Evolutionary conservation across 2,888 invertebrate species (phyloP), one percentile per base, ranked within the genome.

Genomic region (Cabera pusaria): DNA sequence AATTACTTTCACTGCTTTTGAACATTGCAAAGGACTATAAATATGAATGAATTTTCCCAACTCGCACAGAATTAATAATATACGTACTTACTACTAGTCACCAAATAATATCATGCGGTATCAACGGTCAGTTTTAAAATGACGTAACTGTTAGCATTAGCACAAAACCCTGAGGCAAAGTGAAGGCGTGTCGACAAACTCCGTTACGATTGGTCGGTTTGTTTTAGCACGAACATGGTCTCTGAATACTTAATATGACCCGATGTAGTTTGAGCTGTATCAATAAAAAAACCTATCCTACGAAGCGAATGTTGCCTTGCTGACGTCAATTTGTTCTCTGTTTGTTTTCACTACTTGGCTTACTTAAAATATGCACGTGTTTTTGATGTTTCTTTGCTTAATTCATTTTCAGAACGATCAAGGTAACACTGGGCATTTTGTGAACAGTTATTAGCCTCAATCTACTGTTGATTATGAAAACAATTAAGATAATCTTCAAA

Each of bases 111-210:
- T n/a, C n/a, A n/a, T n/a, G n/a, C n/a, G n/a, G n/a, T n/a, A n/a
- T n/a, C n/a, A n/a, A n/a, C n/a, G n/a, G n/a, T n/a, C n/a, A n/a
- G n/a, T n/a, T n/a, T n/a, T n/a, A n/a, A 6, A 32, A 24, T 37
- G 37, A 37, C 32, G 36, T 42, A 36, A 42, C n/a, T 11, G 9
- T 40, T 29, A 24, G 38, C 23, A n/a, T 19, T 9, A 14, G 23
- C 9, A 53, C 32, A 44, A 46, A 36, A 43, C 32, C 32, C n/a
- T n/a, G 14, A 25, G 44, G 25, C 38, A 35, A 42, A 32, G 23
- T 42, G 61, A 64, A 63, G 70, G 70, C 63, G 66, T 65, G 68
- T 52, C 64, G 35, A 39, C 29, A 28, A 40, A 32, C 44, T 26
- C 28, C 36, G 38, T 26, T 56, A 52, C 56, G 46, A 69, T 69